These are phyloP conservation scores for Beaufortia kweichowensis DNA, from an alignment of 2,113 vertebrate species.

Conservation along the genomic window DNA sequence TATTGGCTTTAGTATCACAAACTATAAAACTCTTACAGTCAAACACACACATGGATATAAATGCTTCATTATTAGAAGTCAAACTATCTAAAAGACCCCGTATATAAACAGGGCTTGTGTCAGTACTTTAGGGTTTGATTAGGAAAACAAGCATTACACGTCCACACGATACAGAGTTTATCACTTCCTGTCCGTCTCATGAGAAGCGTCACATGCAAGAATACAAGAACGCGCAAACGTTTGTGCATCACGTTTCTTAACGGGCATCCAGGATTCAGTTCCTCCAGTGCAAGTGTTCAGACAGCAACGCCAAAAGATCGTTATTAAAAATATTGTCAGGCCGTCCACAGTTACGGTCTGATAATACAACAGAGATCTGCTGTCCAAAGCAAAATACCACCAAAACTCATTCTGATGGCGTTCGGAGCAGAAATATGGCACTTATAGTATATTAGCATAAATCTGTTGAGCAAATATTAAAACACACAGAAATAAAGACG, in stretches of 20 bases:
- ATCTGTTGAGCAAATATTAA: conserved; percentile 51
- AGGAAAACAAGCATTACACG: no score
- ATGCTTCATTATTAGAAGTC: conserved; percentile 21
- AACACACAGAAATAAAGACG: conserved; percentile 62
- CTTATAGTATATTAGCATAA: conserved; percentile 73
- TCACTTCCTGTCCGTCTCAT: conserved; percentile 14
- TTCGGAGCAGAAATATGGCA: conserved; percentile 74
- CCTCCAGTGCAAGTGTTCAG: conserved; percentile 74
- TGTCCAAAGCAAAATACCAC: background rate
- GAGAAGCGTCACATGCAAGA: background rate
- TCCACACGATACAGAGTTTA: no score
- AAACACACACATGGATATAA: conserved; percentile 50
- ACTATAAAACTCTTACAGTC: conserved; percentile 54
- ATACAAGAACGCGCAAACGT: background rate
- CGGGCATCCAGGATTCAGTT: conserved; percentile 60
- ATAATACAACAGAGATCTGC: conserved; percentile 51
- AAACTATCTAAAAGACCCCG: background rate
- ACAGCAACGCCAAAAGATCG: conserved; percentile 62
- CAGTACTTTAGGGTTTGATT: conserved; percentile 1
- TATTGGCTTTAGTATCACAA: conserved; percentile 61
- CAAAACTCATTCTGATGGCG: conserved; percentile 44
- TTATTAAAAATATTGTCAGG: conserved; percentile 55
- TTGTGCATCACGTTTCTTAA: conserved; percentile 48
- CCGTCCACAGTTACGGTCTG: conserved; percentile 76
- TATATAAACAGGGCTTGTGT: conserved; percentile 12